These are phyloP conservation scores for Dicerorhinus sumatrensis DNA, from an alignment of 2,113 vertebrate genomes.

Conservation along the genomic window DNA sequence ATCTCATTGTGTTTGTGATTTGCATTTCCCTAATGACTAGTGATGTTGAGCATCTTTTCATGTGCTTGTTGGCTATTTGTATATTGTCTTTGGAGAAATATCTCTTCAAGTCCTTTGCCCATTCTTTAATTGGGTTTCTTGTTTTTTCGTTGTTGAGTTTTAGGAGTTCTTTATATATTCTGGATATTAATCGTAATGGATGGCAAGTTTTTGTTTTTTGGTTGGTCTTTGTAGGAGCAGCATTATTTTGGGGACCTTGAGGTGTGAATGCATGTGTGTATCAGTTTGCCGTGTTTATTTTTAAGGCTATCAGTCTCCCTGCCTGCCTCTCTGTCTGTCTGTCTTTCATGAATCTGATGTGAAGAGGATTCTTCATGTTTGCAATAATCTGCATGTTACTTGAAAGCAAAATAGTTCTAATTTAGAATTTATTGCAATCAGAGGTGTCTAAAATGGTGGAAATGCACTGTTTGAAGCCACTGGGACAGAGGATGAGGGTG, in stretches of 20 bases:
- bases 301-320: background rate
- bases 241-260: background rate
- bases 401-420: background rate
- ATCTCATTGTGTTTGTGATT: background rate
- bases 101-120: background rate
- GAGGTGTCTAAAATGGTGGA: background rate
- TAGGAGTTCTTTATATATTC: background rate
- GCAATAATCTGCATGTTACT: background rate
- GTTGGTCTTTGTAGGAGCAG: background rate
- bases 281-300: background rate
- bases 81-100: background rate
- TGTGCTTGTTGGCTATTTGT: background rate
- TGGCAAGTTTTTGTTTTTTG: background rate
- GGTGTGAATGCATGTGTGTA: background rate
- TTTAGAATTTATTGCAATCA: background rate
- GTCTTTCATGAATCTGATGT: background rate
- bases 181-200: background rate
- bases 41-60: background rate
- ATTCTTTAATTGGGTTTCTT: background rate
- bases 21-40: background rate
- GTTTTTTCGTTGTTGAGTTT: background rate
- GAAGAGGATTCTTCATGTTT: conserved; percentile 21
- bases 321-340: background rate
- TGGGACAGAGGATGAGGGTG: background rate
- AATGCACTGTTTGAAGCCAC: background rate